Evolutionary conservation across 2,113 vertebrate genomes (phyloP), one percentile per base, ranked within the genome.

Genomic region (Ornithorhynchus anatinus): DNA sequence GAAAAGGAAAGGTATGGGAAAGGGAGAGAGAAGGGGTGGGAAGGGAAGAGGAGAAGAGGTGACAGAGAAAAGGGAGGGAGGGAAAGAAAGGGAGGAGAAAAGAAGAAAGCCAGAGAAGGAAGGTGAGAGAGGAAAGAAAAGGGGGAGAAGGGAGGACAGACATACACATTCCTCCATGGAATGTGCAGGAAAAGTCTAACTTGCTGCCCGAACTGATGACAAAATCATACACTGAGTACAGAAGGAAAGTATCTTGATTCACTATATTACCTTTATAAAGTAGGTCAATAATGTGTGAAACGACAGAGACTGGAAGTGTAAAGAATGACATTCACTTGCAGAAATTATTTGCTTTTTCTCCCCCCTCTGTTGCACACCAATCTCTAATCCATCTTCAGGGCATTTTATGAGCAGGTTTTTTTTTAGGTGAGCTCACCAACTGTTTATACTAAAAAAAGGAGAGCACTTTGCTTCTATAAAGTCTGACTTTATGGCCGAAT

Each of bases 201-300:
- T 83, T 81, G 73, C 16, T 72, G 72, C 37, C 69, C 36, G 63
- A 70, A 62, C 73, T 52, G 69, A 75, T 17, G 81, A 61, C 68
- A 81, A n/a, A 69, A 71, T 69, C 58, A 62, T 69, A 83, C 59
- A 1, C 37, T 57, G 79, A 75, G 67, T 66, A 85, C 71, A 59
- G 59, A 68, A 82, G 66, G 59, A 25, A 65, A 81, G 69, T 69
- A 73, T n/a, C n/a, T 58, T 73, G 63, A 82, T 78, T 72, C 66
- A 84, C 50, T n/a, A 58, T 65, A 36, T 59, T 76, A 77, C 25
- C 53, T 77, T 81, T 67, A 70, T 2, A 73, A 66, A 85, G 68
- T 75, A 75, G 67, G 57, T 57, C 86, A 65, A 48, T 35, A 60
- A 52, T 56, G 59, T 63, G 79, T 59, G 60, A 3, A 19, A 61